Base-by-base conservation (phyloP, 2,113 vertebrate species). In the Pelecanoides urinatrix region DNA sequence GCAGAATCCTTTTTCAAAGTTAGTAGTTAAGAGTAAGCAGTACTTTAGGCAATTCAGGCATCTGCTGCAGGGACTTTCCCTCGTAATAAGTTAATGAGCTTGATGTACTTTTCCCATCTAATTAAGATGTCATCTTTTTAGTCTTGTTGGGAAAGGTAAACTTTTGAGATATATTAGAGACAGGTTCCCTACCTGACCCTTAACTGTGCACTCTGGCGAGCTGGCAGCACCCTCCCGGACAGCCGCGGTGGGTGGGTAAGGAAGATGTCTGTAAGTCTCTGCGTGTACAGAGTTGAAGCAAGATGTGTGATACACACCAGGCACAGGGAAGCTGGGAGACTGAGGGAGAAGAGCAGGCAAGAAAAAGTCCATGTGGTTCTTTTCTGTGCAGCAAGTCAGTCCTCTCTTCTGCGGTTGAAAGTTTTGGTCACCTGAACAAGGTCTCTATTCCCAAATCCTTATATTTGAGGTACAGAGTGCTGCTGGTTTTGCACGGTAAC, bases 41-140 rank as follows among this genome's bases (percentile, higher is more conserved):
- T 7, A 92, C 95, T 96, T 88, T 1, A 92, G 94, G 92, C 96
- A 79, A 95, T 68, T 26, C 79, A 95, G 73, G 91, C 96, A 96
- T 92, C 96, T 95, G 96, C 96, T 97, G 94, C 85, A 79, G 94
- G 96, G 96, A 96, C 88, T 97, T 96, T 88, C 92, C 96, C 90
- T 89, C 1, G 7, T 97, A 96, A 97, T 97, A 96, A 96, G 86
- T 94, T 96, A 94, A 97, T 91, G 86, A 96, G 72, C 70, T 95
- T 86, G 81, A 90, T 95, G 94, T 95, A 76, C 50, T 93, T 97
- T 97, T 86, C 88, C 73, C 92, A 53, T 68, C 91, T 95, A 86
- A 96, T 97, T 96, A 94, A 85, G 85, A 36, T 29, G 36, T n/a
- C 50, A 25, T 67, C 34, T n/a, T 86, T 94, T 93, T 30, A 67